Base-by-base conservation (phyloP, 1,140 invertebrate species). In the Drosophila simulans region DNA sequence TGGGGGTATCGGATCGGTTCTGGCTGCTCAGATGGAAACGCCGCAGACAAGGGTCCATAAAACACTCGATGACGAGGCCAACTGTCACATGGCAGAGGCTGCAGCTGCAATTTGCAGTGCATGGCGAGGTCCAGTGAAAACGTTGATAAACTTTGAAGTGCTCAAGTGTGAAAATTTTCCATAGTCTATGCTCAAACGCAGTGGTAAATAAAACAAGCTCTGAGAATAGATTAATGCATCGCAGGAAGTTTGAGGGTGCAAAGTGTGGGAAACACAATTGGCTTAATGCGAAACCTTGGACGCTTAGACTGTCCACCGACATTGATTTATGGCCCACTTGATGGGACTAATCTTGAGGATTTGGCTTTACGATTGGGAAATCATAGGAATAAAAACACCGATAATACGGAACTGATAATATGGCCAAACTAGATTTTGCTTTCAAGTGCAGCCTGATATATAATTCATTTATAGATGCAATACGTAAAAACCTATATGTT, bases 41-140 rank as follows among this genome's bases (percentile, higher is more conserved):
- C 80, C 57, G 31, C 62, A 84, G 80, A 80, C 81, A 68, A 77
- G 52, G 39, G 66, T 12, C 66, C 69, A 55, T 66, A 60, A 82
- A 62, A 69, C 59, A 37, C 25, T 37, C 39, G n/a, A 59, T 53
- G 64, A 70, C 68, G 68, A 70, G 66, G 52, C 35, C 63, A 68
- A 48, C 43, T 49, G 43, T 53, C 48, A 65, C 39, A 37, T 68
- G 59, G 37, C 31, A 39, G 40, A 46, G 45, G 55, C 39, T 66
- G 73, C 62, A 76, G 73, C 35, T 66, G 62, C 72, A 68, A 70
- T 43, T 77, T 68, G 74, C 73, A 66, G 56, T 55, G 43, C 48
- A 62, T 39, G 45, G 65, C 73, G 77, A 77, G 74, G 74, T 58
- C 37, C 49, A 53, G 20, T 55, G 48, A 35, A 53, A 63, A 40